These are phyloP conservation scores for Eubasilissa regina DNA, from an alignment of 1,140 invertebrate species.

Conservation along the genomic window DNA sequence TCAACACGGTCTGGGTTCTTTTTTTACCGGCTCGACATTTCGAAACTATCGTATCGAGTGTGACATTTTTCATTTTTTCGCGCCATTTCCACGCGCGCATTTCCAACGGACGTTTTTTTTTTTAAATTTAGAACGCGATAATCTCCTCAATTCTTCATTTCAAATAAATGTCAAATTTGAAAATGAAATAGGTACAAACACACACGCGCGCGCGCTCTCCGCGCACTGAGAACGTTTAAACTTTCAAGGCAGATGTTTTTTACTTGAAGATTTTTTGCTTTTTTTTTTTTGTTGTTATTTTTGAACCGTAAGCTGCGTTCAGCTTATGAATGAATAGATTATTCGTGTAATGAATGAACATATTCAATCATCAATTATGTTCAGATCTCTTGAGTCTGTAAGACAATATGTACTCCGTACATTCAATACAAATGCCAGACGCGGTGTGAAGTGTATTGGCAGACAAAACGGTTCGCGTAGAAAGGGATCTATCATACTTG, in stretches of 20 bases:
- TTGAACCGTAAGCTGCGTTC: constrained; percentile 25
- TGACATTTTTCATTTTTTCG: constrained; percentile 9
- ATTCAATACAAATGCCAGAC: constrained; percentile 29
- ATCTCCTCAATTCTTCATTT: constrained; percentile 25
- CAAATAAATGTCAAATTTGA: constrained; percentile 43
- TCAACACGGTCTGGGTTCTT: too few relatives aligned
- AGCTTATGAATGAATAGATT: constrained; percentile 45
- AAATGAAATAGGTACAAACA: background rate
- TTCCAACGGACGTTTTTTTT: constrained; percentile 1
- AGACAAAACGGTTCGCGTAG: background rate
- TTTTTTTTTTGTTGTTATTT: constrained; percentile 21
- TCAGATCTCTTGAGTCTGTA: constrained; percentile 26
- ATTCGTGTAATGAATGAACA: constrained; percentile 45
- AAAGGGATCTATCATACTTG: background rate
- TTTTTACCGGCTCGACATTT: too few relatives aligned
- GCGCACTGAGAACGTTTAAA: constrained; percentile 14
- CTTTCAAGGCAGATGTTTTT: constrained; percentile 40
- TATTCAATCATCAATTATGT: constrained; percentile 47
- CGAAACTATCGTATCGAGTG: background rate
- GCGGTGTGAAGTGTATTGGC: constrained; percentile 14
- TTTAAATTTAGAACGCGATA: constrained; percentile 33
- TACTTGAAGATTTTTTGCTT: background rate
- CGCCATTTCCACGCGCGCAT: too few relatives aligned
- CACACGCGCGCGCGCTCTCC: background rate
- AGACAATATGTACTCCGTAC: constrained; percentile 21